phyloP scores from a whole-genome alignment of 2,113 vertebrate species.

The Cynoglossus semilaevis region DNA sequence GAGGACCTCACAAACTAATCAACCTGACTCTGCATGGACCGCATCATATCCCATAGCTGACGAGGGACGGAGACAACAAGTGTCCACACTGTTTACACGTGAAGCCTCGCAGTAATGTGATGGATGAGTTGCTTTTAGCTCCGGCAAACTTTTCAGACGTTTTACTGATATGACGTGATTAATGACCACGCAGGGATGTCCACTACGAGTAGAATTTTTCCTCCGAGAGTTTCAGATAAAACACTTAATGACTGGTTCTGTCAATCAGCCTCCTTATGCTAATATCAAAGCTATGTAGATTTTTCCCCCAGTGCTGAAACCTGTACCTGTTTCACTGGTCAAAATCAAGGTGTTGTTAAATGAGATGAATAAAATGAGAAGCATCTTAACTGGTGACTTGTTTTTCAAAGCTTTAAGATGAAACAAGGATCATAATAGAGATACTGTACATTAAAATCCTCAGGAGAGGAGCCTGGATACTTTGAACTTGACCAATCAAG shows the following conservation, averaged over 20 bases:
- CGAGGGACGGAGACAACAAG: constrained; percentile 70
- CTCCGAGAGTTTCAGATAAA: constrained; percentile 48
- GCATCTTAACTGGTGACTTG: constrained; percentile 19
- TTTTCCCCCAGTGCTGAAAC: constrained; percentile 4
- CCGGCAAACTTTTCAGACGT: constrained; percentile 71
- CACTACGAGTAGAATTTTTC: constrained; percentile 45
- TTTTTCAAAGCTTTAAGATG: constrained; percentile 23
- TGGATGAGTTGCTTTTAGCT: constrained; percentile 77
- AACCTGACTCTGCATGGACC: constrained; percentile 68
- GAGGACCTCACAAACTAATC: constrained; percentile 71
- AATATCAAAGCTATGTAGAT: constrained; percentile 15
- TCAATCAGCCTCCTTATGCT: constrained; percentile 28
- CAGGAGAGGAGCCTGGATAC: constrained; percentile 7
- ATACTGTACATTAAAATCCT: background rate
- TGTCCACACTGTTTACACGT: constrained; percentile 64
- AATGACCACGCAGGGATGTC: constrained; percentile 61
- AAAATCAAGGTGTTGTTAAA: constrained; percentile 18
- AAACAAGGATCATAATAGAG: constrained; percentile 21
- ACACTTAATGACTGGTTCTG: constrained; percentile 39
- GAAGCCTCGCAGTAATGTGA: constrained; percentile 66
- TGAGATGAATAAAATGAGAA: constrained; percentile 4
- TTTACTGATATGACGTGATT: constrained; percentile 76
- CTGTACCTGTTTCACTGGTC: constrained; percentile 10
- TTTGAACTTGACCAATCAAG: constrained; percentile 10
- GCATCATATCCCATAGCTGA: constrained; percentile 64